phyloP scores from a whole-genome alignment of 2,888 invertebrate species.

The Aleiodes leptofemur region DNA sequence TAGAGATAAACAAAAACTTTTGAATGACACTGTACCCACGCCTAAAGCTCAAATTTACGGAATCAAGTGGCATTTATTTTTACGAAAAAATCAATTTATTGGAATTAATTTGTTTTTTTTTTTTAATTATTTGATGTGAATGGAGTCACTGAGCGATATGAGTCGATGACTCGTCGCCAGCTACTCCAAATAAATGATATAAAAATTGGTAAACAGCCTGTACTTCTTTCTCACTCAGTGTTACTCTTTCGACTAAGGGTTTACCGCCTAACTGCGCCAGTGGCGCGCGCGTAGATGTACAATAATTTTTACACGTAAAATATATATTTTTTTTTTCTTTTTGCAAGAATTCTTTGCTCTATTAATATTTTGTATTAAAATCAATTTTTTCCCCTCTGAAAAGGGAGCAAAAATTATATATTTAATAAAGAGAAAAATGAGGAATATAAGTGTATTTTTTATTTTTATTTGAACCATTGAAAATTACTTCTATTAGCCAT shows the following conservation, averaged over 20 bases:
- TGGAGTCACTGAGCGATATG: conserved; percentile 22
- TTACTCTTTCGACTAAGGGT: conserved; percentile 17
- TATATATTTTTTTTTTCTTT: not conserved
- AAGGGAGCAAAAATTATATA: no score
- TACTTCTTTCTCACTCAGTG: conserved; percentile 20
- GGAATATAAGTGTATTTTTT: no score
- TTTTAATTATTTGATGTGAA: not conserved
- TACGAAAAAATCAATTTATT: not conserved
- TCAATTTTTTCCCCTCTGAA: no score
- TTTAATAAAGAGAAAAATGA: no score
- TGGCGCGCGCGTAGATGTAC: conserved; percentile 16
- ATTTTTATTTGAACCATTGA: no score
- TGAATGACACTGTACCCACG: conserved; percentile 18
- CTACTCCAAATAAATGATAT: not conserved
- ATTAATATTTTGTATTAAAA: not conserved
- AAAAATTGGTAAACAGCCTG: conserved; percentile 9
- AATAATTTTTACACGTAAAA: not conserved
- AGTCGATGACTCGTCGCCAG: conserved; percentile 26
- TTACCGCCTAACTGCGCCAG: conserved; percentile 16
- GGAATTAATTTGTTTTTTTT: not conserved
- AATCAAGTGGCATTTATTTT: not conserved
- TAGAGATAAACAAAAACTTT: conserved; percentile 19
- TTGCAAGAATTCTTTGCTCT: not conserved
- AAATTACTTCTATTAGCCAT: no score
- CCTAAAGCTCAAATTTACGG: not conserved